A percentile compares a stretch with the other conserved stretches of the same genome.
phyloP scores from a whole-genome alignment of 2,113 vertebrate genomes.

The Dunckerocampus dactyliophorus region DNA sequence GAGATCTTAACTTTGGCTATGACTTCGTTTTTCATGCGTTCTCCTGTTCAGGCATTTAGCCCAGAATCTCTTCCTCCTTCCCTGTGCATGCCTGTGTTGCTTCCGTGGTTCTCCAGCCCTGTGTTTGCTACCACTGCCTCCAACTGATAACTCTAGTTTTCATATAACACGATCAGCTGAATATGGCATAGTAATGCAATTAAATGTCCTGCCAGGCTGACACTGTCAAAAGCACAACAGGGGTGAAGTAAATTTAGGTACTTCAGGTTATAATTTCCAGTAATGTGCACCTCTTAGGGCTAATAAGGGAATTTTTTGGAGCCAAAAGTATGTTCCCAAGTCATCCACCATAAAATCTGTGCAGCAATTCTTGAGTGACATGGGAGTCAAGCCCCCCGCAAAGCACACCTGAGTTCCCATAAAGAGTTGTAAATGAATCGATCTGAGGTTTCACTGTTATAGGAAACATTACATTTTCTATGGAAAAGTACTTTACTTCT shows the following conservation, averaged over 20 bases:
- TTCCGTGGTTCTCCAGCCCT: neutral
- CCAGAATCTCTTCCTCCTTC: neutral
- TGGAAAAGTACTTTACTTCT: too few species aligned
- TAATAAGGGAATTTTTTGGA: neutral
- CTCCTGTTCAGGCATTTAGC: neutral
- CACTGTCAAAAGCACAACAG: neutral
- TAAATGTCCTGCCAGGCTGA: neutral
- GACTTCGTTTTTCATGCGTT: neutral
- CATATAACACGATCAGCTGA: constrained; percentile 21
- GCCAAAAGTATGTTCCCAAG: neutral
- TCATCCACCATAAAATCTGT: neutral
- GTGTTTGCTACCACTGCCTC: neutral
- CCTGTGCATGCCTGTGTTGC: neutral
- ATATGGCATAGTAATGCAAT: constrained; percentile 10
- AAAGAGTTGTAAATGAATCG: neutral
- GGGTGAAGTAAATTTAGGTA: neutral
- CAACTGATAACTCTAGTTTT: neutral
- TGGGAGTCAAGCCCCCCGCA: too few species aligned
- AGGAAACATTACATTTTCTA: too few species aligned
- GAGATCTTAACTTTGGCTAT: neutral
- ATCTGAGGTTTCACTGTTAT: too few species aligned
- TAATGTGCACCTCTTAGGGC: neutral
- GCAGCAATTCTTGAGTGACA: neutral
- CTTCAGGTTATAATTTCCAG: neutral
- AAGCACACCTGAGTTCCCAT: neutral